phyloP scores from a whole-genome alignment of 2,888 invertebrate species.

The Melangyna quadrimaculata region DNA sequence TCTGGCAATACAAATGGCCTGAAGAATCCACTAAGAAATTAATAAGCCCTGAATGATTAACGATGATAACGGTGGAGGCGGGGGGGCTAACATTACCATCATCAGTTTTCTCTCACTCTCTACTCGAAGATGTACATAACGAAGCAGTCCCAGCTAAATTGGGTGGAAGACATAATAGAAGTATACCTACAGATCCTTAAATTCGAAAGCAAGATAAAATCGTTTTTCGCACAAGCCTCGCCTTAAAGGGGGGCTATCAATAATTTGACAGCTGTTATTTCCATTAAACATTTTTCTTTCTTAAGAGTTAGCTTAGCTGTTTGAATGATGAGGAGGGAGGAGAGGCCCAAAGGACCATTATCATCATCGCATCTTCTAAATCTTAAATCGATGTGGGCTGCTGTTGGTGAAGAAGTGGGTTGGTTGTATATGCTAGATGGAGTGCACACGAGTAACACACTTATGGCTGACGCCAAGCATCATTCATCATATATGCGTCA shows the following conservation, averaged over 20 bases:
- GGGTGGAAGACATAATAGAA: constrained; percentile 10
- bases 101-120: constrained; percentile 22
- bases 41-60: constrained; percentile 72
- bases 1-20: constrained; percentile 70
- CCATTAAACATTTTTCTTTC: constrained; percentile 72
- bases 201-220: constrained; percentile 10
- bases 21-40: constrained; percentile 70
- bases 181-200: constrained; percentile 16
- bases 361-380: constrained; percentile 49
- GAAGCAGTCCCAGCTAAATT: background rate
- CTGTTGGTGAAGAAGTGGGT: background rate
- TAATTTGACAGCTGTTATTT: constrained; percentile 73
- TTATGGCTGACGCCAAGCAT: constrained; percentile 58
- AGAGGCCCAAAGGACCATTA: constrained; percentile 19
- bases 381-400: constrained; percentile 50
- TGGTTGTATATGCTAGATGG: background rate
- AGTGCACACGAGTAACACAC: constrained; percentile 58
- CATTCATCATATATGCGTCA: constrained; percentile 66
- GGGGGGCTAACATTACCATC: constrained; percentile 68
- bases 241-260: constrained; percentile 65
- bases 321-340: background rate
- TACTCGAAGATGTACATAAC: constrained; percentile 1
- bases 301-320: constrained; percentile 18
- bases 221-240: constrained; percentile 38
- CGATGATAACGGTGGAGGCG: constrained; percentile 71